A percentile compares a stretch with the other conserved stretches of the same genome.
These are phyloP conservation scores for Antheraea mylitta DNA, from an alignment of 1,140 invertebrate species.

Conservation along the genomic window DNA sequence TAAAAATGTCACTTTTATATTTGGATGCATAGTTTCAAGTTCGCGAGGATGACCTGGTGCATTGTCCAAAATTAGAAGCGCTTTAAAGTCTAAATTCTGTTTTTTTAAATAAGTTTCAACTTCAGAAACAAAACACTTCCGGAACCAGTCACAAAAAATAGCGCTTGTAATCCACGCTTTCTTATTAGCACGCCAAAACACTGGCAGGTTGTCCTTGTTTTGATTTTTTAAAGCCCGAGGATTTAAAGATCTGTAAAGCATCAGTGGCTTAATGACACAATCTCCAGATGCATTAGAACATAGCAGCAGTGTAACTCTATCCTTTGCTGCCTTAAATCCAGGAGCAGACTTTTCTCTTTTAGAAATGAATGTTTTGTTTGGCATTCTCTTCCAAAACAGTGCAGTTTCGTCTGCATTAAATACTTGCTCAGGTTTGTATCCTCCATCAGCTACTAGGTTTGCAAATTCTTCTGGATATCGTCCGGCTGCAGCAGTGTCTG, in stretches of 20 bases:
- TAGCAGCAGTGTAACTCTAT: slow-evolving; percentile 29
- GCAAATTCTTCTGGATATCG: slow-evolving; percentile 34
- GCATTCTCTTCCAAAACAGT: slow-evolving; percentile 38
- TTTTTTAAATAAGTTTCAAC: slow-evolving; percentile 29
- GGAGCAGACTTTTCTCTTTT: slow-evolving; percentile 30
- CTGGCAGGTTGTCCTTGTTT: no score
- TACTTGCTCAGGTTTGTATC: slow-evolving; percentile 39
- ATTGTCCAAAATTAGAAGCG: slow-evolving; percentile 29
- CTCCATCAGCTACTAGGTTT: slow-evolving; percentile 25
- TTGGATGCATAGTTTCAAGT: slow-evolving; percentile 32
- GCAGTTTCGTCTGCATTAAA: slow-evolving; percentile 42
- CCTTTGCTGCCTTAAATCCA: slow-evolving; percentile 30
- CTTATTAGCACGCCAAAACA: slow-evolving; percentile 32
- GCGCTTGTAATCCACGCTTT: slow-evolving; percentile 30
- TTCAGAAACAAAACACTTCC: slow-evolving; percentile 25
- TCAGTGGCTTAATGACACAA: slow-evolving; percentile 27
- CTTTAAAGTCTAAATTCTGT: slow-evolving; percentile 28
- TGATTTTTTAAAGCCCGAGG: slow-evolving; percentile 31
- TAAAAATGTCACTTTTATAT: slow-evolving; percentile 37
- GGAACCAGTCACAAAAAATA: slow-evolving; percentile 29
- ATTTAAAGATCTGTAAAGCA: slow-evolving; percentile 32
- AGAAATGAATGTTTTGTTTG: slow-evolving; percentile 35
- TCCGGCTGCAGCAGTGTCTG: slow-evolving; percentile 35
- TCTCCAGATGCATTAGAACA: slow-evolving; percentile 24
- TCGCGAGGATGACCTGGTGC: slow-evolving; percentile 27